Base-by-base conservation (phyloP, 2,113 vertebrate genomes). In the Orthochromis malagaraziensis region DNA sequence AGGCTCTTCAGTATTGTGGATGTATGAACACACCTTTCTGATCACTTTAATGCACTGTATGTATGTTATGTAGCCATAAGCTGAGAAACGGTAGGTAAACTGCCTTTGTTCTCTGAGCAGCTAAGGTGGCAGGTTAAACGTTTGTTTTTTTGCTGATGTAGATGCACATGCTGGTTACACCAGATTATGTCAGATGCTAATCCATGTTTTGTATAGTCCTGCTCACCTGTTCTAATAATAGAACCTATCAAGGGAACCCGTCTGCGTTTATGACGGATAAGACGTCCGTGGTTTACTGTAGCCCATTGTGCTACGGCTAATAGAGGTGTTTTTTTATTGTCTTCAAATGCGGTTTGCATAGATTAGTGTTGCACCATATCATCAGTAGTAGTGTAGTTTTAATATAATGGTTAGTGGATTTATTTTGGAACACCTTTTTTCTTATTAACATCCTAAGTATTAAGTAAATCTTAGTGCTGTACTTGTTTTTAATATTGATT, bases 171-270 rank as follows among this genome's bases (percentile, higher is more conserved):
- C 73, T 88, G 84, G 91, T 93, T 94, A 91, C 91, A 93, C 84
- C 95, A 97, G 96, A 96, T 96, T 96, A 96, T 96, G 90, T 95
- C 94, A 96, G 89, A 93, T 91, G 84, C 85, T 97, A 97, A 97
- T 96, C 96, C 95, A 86, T 84, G 87, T 85, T 85, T 87, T 92
- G 85, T 90, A 93, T 94, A 95, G 95, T 91, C 95, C 93, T 95
- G 91, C 94, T 96, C 93, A 94, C 93, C 91, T 94, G 86, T 80
- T 93, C 95, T 96, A 96, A 95, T 95, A 89, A 95, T 96, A 96
- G 95, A 93, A 35, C 86, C 57, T 94, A 96, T 94, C 95, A 93
- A 92, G 84, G 85, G 87, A 94, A 91, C 89, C 70, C 29, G 16
- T 26, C 84, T 81, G 83, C 84, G 83, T 91, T 87, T 86, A 86